Percentiles rank a stretch among this genome's conserved stretches.
Evolutionary conservation across 2,797 vertebrate species (phyloP).

Genomic region (Pteropus rufus): DNA sequence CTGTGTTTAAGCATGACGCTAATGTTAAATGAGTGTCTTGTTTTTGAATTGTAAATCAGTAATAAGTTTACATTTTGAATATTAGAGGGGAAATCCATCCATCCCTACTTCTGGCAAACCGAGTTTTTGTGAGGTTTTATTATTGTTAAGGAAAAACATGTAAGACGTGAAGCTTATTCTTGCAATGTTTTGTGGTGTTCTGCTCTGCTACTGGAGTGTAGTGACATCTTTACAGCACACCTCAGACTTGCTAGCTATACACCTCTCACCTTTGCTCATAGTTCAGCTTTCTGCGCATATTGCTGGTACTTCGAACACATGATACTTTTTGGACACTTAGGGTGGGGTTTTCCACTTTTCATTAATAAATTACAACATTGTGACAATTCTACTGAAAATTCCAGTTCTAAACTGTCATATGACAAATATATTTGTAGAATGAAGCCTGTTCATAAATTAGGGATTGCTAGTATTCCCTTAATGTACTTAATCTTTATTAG

Average conservation of each 20-base stretch:
- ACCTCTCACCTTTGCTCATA: not conserved
- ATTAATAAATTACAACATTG: not conserved
- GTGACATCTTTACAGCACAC: not conserved
- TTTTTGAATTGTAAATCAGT: not conserved
- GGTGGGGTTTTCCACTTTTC: not conserved
- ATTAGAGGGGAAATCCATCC: not conserved
- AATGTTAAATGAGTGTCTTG: not conserved
- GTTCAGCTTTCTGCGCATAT: not conserved
- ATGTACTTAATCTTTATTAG: not conserved
- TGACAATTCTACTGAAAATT: not conserved
- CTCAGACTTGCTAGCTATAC: not conserved
- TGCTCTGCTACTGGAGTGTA: not conserved
- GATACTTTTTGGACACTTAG: not conserved
- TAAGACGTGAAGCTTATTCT: not conserved
- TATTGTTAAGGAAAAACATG: not conserved
- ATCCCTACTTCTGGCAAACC: not conserved
- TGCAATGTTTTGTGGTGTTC: not conserved
- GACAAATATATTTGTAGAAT: not conserved
- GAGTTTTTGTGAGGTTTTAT: not conserved
- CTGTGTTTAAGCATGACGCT: not conserved
- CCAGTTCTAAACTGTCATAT: not conserved
- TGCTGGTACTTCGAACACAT: not conserved
- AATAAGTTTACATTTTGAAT: not conserved
- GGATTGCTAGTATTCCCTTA: not conserved
- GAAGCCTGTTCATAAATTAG: constrained; percentile 10